Percentiles rank a stretch among this genome's conserved stretches.
phyloP scores from a whole-genome alignment of 2,113 vertebrate species.

The Centropristis striata region DNA sequence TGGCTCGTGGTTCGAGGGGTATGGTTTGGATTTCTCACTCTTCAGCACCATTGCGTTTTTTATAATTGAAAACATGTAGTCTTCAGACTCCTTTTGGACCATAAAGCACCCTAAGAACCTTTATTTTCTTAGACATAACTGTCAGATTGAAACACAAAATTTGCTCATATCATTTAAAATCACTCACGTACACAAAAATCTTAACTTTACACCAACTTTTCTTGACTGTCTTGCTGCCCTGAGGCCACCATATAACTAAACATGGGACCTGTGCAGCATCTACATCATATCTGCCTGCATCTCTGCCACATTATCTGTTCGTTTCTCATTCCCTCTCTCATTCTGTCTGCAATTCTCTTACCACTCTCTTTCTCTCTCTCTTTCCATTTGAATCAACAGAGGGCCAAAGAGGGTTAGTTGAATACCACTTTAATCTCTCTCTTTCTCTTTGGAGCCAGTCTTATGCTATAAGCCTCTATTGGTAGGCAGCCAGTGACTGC shows the following conservation, averaged over 20 bases:
- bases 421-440: constrained; percentile 67
- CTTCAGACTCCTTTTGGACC: too few species aligned
- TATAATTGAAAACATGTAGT: too few species aligned
- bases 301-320: constrained; percentile 51
- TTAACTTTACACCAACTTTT: constrained; percentile 3
- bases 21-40: too few species aligned
- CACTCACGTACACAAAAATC: not conserved
- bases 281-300: constrained; percentile 27
- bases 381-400: constrained; percentile 49
- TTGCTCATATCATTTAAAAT: not conserved
- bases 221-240: not conserved
- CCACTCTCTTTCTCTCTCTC: constrained; percentile 38
- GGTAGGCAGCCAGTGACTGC: constrained; percentile 66
- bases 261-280: constrained; percentile 11
- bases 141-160: too few species aligned
- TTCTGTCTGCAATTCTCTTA: constrained; percentile 39
- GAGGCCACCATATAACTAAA: constrained; percentile 15
- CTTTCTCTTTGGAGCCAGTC: constrained; percentile 41
- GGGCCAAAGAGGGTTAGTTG: constrained; percentile 43
- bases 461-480: constrained; percentile 57
- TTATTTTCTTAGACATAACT: too few species aligned
- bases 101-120: too few species aligned
- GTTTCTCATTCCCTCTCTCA: constrained; percentile 35
- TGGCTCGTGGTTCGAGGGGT: too few species aligned
- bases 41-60: too few species aligned